Evolutionary conservation across 2,888 invertebrate species (phyloP).

Genomic region (Cantharis nigra): DNA sequence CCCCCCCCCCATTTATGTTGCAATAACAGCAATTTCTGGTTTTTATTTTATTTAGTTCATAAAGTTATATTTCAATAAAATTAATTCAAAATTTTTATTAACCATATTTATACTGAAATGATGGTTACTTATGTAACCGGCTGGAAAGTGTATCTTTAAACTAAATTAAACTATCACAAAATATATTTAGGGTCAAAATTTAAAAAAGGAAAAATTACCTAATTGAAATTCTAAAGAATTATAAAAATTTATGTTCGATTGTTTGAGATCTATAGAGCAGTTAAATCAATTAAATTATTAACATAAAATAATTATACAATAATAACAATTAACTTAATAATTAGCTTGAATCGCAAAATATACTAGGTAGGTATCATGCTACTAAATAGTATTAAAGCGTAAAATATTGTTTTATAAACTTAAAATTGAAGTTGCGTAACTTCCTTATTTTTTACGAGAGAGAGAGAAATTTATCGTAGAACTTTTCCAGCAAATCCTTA

Average conservation of each 20-base stretch:
- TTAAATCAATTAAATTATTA: background rate
- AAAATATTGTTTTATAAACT: background rate
- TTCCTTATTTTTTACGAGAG: background rate
- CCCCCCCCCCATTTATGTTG: too few species aligned
- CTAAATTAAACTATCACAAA: too few species aligned
- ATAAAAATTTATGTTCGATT: background rate
- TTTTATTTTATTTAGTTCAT: too few species aligned
- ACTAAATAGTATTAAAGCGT: background rate
- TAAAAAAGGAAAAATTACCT: too few species aligned
- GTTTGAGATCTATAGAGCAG: background rate
- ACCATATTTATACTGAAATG: too few species aligned
- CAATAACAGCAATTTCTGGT: too few species aligned
- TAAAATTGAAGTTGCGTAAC: background rate
- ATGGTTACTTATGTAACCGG: background rate
- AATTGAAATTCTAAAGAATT: too few species aligned
- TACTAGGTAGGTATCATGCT: background rate
- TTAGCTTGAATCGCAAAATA: background rate
- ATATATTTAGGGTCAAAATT: too few species aligned
- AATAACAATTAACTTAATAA: background rate
- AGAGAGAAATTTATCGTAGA: background rate
- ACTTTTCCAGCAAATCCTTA: slow-evolving; percentile 1
- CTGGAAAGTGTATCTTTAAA: background rate
- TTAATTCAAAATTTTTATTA: too few species aligned
- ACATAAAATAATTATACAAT: background rate
- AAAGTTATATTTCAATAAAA: too few species aligned